Evolutionary conservation across 2,113 vertebrate species (phyloP).

Genomic region (Taxidea taxus): DNA sequence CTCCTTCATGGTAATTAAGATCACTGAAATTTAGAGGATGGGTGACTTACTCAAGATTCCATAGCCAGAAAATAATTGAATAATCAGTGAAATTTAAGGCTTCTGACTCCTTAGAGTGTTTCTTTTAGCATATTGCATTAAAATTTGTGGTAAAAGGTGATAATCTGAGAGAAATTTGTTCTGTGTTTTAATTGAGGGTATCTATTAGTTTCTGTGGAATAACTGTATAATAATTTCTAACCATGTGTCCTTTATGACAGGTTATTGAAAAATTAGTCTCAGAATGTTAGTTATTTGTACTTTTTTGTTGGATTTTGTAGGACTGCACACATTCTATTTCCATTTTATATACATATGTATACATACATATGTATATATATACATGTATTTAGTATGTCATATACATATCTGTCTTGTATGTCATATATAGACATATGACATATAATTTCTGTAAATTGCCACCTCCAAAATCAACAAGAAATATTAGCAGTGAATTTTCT

Average conservation of each 20-base stretch:
- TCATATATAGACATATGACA: background rate
- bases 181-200: background rate
- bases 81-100: background rate
- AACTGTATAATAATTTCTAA: background rate
- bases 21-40: background rate
- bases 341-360: background rate
- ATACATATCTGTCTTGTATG: background rate
- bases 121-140: background rate
- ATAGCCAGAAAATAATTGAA: background rate
- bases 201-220: background rate
- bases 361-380: too few species aligned
- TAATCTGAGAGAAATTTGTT: background rate
- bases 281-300: background rate
- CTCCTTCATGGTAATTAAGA: background rate
- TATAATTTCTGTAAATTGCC: background rate
- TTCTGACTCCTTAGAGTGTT: background rate
- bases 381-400: background rate
- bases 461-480: background rate
- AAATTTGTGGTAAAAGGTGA: background rate
- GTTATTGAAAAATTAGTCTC: background rate
- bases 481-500: background rate
- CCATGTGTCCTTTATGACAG: background rate
- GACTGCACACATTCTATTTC: rapidly evolving
- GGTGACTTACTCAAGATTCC: background rate
- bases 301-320: background rate